Percentiles rank a stretch among this genome's conserved stretches.
phyloP scores from a whole-genome alignment of 2,888 invertebrate genomes.

The Onchidella celtica region DNA sequence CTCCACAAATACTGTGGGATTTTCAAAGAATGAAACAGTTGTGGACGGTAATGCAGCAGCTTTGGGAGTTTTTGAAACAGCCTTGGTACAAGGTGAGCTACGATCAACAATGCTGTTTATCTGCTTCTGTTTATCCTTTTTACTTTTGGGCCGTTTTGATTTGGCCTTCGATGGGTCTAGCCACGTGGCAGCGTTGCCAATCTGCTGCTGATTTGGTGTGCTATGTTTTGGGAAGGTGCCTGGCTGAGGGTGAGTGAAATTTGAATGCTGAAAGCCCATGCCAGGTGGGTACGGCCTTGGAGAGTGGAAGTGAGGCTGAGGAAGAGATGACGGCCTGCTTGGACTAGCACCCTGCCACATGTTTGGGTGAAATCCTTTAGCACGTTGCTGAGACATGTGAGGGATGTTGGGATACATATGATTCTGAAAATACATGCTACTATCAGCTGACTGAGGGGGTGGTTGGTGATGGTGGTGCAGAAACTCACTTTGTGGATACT shows the following conservation, averaged over 20 bases:
- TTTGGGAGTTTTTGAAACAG: slow-evolving; percentile 6
- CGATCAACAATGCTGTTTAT: slow-evolving; percentile 65
- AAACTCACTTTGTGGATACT: slow-evolving; percentile 5
- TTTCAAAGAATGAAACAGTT: slow-evolving; percentile 89
- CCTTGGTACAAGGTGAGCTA: slow-evolving; percentile 82
- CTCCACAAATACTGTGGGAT: slow-evolving; percentile 93
- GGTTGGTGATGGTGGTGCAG: slow-evolving; percentile 23
- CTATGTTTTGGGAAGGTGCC: slow-evolving; percentile 25
- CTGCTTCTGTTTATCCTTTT: slow-evolving; percentile 63
- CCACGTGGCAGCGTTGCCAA: slow-evolving; percentile 49
- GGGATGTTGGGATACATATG: slow-evolving; percentile 28
- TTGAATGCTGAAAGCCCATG: slow-evolving; percentile 22
- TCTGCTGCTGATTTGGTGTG: slow-evolving; percentile 36
- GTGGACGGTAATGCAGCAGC: slow-evolving; percentile 24
- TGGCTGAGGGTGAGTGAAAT: slow-evolving; percentile 16
- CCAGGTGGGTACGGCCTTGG: slow-evolving; percentile 28
- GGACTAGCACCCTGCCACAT: slow-evolving; percentile 3
- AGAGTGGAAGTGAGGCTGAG: slow-evolving; percentile 14
- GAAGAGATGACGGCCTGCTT: not conserved
- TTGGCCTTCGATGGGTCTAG: slow-evolving; percentile 59
- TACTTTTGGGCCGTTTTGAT: slow-evolving; percentile 59
- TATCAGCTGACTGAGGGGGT: not conserved
- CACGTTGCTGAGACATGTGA: slow-evolving; percentile 12
- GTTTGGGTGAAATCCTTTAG: slow-evolving; percentile 30
- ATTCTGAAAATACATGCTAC: slow-evolving; percentile 32